Evolutionary conservation across 2,797 vertebrate species (phyloP).

Genomic region (Microctenopoma lineatum): DNA sequence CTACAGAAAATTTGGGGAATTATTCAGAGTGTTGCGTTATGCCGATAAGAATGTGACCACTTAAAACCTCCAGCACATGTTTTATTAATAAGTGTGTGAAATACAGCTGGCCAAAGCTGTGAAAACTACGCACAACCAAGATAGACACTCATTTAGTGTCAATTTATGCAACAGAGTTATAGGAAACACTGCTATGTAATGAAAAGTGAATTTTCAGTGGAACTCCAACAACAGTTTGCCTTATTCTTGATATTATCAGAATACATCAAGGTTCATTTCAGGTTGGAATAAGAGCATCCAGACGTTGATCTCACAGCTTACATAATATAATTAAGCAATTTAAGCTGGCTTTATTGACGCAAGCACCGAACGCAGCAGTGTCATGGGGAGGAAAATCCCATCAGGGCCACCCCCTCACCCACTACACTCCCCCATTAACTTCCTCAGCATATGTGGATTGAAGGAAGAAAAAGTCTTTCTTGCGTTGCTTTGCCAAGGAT

Average conservation of each 20-base stretch:
- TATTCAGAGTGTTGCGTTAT: conserved; percentile 42
- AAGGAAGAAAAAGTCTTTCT: conserved; percentile 29
- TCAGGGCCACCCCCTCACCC: conserved; percentile 43
- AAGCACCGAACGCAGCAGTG: conserved; percentile 62
- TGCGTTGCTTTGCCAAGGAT: conserved; percentile 41
- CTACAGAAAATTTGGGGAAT: conserved; percentile 33
- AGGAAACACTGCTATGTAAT: conserved; percentile 17
- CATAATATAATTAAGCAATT: conserved; percentile 85
- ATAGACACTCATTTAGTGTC: conserved; percentile 25
- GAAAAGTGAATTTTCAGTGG: background rate
- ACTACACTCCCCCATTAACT: conserved; percentile 31
- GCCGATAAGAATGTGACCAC: conserved; percentile 52
- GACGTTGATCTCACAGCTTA: conserved; percentile 76
- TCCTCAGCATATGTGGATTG: conserved; percentile 61
- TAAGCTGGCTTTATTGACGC: conserved; percentile 79
- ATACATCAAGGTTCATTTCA: conserved; percentile 33
- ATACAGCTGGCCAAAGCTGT: conserved; percentile 27
- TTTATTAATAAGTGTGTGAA: conserved; percentile 54
- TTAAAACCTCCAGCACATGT: conserved; percentile 42
- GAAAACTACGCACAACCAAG: conserved; percentile 14
- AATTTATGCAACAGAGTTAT: conserved; percentile 26
- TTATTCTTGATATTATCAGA: conserved; percentile 38
- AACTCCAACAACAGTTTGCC: conserved; percentile 21
- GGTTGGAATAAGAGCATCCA: conserved; percentile 41
- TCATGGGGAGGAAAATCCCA: conserved; percentile 49